Evolutionary conservation across 2,888 invertebrate species (phyloP).

Genomic region (Ceramica pisi): DNA sequence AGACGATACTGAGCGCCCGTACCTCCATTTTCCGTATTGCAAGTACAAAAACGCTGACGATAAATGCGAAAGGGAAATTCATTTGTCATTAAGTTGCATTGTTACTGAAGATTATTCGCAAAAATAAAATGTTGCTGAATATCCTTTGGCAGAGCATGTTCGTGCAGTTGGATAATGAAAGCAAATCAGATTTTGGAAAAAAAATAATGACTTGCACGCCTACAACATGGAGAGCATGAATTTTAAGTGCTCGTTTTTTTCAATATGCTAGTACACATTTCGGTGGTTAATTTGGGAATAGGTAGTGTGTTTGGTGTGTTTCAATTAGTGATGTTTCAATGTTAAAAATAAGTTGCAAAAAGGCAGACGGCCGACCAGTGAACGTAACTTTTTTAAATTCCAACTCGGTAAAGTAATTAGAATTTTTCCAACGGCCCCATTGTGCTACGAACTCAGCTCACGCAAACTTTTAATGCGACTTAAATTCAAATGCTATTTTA

Average conservation of each 20-base stretch:
- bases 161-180: slow-evolving; percentile 12
- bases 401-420: slow-evolving; percentile 88
- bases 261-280: neutral
- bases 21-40: slow-evolving; percentile 36
- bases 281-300: slow-evolving; percentile 7
- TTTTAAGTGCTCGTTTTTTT: neutral
- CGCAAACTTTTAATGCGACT: slow-evolving; percentile 89
- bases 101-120: slow-evolving; percentile 25
- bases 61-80: slow-evolving; percentile 44
- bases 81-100: slow-evolving; percentile 40
- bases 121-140: slow-evolving; percentile 24
- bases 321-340: slow-evolving; percentile 55
- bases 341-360: slow-evolving; percentile 72
- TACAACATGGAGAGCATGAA: neutral
- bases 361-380: slow-evolving; percentile 71
- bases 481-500: slow-evolving; percentile 89
- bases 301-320: too few species aligned
- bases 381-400: slow-evolving; percentile 86
- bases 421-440: slow-evolving; percentile 88
- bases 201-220: neutral
- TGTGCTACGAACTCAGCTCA: slow-evolving; percentile 86
- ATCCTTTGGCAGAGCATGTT: slow-evolving; percentile 19
- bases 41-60: slow-evolving; percentile 36
- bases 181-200: slow-evolving; percentile 13
- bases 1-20: slow-evolving; percentile 13